Conservation (phyloP, 2,113 vertebrate species). For the Peromyscus maniculatus region DNA sequence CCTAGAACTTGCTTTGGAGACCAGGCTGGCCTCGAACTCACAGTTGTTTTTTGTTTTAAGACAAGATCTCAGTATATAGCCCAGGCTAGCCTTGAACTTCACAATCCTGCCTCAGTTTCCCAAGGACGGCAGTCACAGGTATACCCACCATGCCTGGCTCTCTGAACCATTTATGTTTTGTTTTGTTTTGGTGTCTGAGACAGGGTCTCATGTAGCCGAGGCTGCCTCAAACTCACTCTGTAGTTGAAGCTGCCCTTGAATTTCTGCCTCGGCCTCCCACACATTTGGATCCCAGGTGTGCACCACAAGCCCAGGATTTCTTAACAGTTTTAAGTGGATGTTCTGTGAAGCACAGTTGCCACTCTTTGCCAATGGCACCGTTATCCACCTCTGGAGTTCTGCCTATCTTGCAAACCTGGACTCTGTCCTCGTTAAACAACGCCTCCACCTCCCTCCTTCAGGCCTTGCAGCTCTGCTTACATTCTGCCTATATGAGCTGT, state of each 20-base stretch:
- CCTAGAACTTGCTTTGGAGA: too few relatives aligned
- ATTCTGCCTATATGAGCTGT: accelerated
- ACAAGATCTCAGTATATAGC: neutral
- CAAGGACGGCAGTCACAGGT: neutral
- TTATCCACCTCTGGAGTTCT: neutral
- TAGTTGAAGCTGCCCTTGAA: neutral
- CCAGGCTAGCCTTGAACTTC: neutral
- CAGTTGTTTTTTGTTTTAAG: neutral
- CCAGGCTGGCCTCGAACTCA: too few relatives aligned
- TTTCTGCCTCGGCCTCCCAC: neutral
- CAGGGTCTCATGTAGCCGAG: neutral
- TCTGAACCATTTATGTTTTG: neutral
- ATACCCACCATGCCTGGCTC: neutral
- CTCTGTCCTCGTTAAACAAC: neutral
- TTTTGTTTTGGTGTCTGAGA: neutral
- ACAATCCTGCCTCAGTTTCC: neutral
- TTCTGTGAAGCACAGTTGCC: neutral
- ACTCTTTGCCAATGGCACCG: accelerated
- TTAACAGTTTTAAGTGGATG: neutral
- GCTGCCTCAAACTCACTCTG: neutral
- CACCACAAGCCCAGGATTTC: neutral
- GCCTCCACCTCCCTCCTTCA: neutral
- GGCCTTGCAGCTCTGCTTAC: neutral
- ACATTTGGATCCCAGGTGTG: neutral
- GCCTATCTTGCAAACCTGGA: neutral